A percentile compares a stretch with the other conserved stretches of the same genome.
phyloP scores from a whole-genome alignment of 2,113 vertebrate genomes.

The Pao palembangensis region DNA sequence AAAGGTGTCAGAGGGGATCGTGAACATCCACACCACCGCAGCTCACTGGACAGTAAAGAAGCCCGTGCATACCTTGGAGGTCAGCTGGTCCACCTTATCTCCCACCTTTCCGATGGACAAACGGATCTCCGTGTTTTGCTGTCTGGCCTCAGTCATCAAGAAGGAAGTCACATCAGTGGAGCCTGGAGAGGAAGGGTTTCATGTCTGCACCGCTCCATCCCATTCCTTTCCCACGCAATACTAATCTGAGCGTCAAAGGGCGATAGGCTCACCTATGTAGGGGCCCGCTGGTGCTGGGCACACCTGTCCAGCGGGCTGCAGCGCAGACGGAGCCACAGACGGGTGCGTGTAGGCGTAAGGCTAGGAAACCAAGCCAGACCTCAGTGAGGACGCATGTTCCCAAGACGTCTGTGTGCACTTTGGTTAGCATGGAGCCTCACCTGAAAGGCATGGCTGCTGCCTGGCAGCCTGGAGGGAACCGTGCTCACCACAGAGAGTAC shows the following conservation, averaged over 20 bases:
- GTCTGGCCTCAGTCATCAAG: slow-evolving; percentile 93
- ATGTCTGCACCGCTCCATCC: too few species aligned
- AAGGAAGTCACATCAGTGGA: slow-evolving; percentile 88
- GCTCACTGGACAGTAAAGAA: background rate
- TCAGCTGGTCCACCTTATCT: slow-evolving; percentile 91
- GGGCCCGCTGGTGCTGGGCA: slow-evolving; percentile 79
- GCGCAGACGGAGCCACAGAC: slow-evolving; percentile 73
- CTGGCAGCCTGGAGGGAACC: slow-evolving; percentile 68
- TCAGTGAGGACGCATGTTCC: background rate
- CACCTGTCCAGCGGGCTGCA: slow-evolving; percentile 82
- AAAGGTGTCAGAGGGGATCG: background rate
- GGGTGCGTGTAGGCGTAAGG: slow-evolving; percentile 78
- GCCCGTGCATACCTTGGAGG: slow-evolving; percentile 79
- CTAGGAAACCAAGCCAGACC: slow-evolving; percentile 39
- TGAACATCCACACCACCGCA: background rate
- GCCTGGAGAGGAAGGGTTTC: too few species aligned
- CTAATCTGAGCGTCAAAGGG: background rate
- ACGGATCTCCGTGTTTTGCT: slow-evolving; percentile 93
- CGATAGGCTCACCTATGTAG: slow-evolving; percentile 81
- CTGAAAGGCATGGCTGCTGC: slow-evolving; percentile 84
- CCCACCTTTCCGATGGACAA: slow-evolving; percentile 87
- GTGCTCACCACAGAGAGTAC: slow-evolving; percentile 77
- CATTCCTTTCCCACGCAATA: too few species aligned
- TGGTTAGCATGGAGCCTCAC: slow-evolving; percentile 69
- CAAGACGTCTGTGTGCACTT: too few species aligned